Percentiles rank a stretch among this genome's conserved stretches.
phyloP scores from a whole-genome alignment of 2,113 vertebrate species.

The Vulpes ferrilata region DNA sequence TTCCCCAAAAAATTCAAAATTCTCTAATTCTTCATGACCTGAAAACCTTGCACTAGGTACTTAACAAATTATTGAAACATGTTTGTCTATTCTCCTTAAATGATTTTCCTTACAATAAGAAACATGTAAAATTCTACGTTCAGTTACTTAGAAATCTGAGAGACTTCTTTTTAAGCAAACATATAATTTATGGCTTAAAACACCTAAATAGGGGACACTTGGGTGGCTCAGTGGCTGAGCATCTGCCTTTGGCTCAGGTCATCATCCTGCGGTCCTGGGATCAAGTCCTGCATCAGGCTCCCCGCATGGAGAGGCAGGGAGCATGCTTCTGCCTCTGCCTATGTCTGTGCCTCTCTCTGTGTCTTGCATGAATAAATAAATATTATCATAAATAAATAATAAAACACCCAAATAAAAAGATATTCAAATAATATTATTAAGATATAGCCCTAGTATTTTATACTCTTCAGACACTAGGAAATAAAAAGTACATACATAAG shows the following conservation, averaged over 20 bases:
- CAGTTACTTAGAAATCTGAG: constrained; percentile 34
- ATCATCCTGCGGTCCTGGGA: no score
- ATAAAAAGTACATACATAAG: not conserved
- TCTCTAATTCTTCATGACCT: not conserved
- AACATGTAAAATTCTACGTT: constrained; percentile 10
- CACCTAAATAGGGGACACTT: not conserved
- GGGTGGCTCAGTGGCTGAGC: no score
- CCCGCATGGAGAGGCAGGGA: no score
- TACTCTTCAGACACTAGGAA: not conserved
- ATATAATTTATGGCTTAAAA: constrained; percentile 46
- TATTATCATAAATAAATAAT: not conserved
- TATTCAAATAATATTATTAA: constrained; percentile 28
- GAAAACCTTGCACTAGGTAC: not conserved
- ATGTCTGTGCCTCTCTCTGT: no score
- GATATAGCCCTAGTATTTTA: not conserved
- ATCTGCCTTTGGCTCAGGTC: no score
- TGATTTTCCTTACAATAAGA: constrained; percentile 8
- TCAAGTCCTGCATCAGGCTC: no score
- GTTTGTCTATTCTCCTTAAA: not conserved
- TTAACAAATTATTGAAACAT: constrained; percentile 44
- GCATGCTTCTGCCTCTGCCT: no score
- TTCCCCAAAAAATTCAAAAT: not conserved
- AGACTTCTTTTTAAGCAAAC: constrained; percentile 43
- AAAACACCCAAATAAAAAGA: constrained; percentile 8
- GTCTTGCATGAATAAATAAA: no score